A percentile compares a stretch with the other conserved stretches of the same genome.
Evolutionary conservation across 2,888 invertebrate genomes (phyloP).

Genomic region (Nebria salina): DNA sequence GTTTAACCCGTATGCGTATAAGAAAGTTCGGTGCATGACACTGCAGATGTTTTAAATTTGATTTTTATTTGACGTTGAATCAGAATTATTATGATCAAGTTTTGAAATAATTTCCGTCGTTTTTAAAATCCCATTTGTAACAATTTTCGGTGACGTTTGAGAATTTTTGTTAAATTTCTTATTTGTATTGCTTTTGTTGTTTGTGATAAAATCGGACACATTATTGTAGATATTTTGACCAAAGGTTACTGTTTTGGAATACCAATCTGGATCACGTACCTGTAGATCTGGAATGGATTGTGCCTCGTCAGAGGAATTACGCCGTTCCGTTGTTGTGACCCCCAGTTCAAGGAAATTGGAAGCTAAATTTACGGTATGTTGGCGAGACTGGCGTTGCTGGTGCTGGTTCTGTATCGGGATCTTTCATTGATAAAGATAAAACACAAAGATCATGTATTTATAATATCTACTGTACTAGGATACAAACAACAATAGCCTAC

Average conservation of each 20-base stretch:
- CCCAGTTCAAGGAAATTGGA: slow-evolving; percentile 71
- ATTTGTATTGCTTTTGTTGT: not conserved
- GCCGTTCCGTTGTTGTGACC: slow-evolving; percentile 71
- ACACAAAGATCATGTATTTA: too few species aligned
- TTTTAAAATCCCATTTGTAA: too few species aligned
- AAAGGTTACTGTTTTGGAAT: slow-evolving; percentile 24
- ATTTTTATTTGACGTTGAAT: too few species aligned
- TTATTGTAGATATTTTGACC: slow-evolving; percentile 31
- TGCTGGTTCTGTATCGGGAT: slow-evolving; percentile 65
- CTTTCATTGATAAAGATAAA: slow-evolving; percentile 75
- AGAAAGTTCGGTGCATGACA: too few species aligned
- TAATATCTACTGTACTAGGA: too few species aligned
- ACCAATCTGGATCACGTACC: slow-evolving; percentile 66
- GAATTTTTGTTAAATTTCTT: too few species aligned
- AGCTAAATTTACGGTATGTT: slow-evolving; percentile 81
- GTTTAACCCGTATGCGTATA: too few species aligned
- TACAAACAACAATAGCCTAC: too few species aligned
- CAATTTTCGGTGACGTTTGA: too few species aligned
- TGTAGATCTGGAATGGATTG: slow-evolving; percentile 87
- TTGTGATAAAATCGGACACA: not conserved
- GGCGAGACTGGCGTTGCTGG: slow-evolving; percentile 71
- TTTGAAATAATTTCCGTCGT: too few species aligned
- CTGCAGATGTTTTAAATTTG: too few species aligned
- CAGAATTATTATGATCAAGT: too few species aligned
- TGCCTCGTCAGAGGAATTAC: slow-evolving; percentile 92